Base-by-base conservation (phyloP, 2,888 invertebrate species). In the Catocala sponsa region DNA sequence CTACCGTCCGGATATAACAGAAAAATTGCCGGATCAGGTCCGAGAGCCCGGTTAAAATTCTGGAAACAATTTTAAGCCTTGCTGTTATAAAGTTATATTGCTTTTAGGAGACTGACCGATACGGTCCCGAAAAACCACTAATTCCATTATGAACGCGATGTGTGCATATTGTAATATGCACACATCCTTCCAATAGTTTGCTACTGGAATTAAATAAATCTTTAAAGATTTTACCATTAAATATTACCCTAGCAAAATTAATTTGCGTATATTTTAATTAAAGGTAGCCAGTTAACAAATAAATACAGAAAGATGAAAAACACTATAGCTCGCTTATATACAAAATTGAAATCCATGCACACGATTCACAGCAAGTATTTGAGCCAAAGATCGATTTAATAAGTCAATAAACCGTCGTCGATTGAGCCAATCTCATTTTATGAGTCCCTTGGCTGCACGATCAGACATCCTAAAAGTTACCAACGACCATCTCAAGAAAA, bases 371-470 rank as follows among this genome's bases (percentile, higher is more conserved):
- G 78, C 80, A 80, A 84, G 79, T 82, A 83, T 83, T 83, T 80
- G 84, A 88, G 85, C 83, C 80, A 85, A 86, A 90, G 86, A 91
- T 91, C 90, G 86, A 91, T 91, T 91, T 91, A 91, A 91, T 91
- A 91, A 91, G 91, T 90, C 91, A 89, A 90, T 91, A 91, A 91
- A 91, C 84, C 87, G 85, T 83, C 85, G 85, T 82, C 90, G 89
- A 91, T 90, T 88, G 89, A 84, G 81, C 86, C 91, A 92, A 92
- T 92, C 92, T 90, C 87, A 83, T 87, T 92, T 92, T 91, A 92
- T 81, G 90, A 89, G 86, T 89, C 91, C 89, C 91, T 81, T 65
- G 89, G 79, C 85, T 84, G 84, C 85, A 81, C 75, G 85, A 87
- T 90, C 90, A 89, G 86, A 83, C 83, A 79, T 80, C 79, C 84